Evolutionary conservation across 2,888 invertebrate genomes (phyloP).

Genomic region (Taenaris catops): DNA sequence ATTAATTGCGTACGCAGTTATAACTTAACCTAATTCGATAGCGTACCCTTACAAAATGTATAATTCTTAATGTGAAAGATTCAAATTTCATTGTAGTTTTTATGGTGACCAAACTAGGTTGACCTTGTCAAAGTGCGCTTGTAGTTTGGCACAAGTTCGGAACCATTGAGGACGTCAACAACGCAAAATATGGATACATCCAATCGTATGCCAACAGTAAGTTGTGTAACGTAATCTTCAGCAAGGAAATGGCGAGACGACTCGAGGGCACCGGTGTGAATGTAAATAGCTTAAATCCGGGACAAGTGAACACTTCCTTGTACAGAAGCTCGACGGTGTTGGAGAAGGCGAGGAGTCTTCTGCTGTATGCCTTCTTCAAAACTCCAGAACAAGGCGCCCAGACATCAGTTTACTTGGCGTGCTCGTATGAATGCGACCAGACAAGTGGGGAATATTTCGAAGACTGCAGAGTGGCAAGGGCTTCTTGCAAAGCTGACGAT

Average conservation of each 20-base stretch:
- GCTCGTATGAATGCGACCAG: conserved; percentile 86
- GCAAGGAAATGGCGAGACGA: conserved; percentile 62
- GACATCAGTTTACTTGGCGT: conserved; percentile 86
- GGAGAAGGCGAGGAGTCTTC: conserved; percentile 77
- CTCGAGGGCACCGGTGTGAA: conserved; percentile 80
- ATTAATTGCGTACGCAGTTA: too few species aligned
- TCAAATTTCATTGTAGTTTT: too few species aligned
- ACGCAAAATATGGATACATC: conserved; percentile 71
- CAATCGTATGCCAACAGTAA: conserved; percentile 68
- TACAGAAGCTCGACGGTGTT: conserved; percentile 80
- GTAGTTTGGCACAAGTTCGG: conserved; percentile 66
- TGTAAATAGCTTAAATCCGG: conserved; percentile 92
- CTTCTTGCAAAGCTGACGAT: conserved; percentile 82
- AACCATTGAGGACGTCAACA: conserved; percentile 46
- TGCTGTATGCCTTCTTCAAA: conserved; percentile 86
- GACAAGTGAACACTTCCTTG: conserved; percentile 89
- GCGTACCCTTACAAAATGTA: too few species aligned
- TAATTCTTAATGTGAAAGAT: too few species aligned
- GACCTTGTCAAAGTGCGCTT: too few species aligned
- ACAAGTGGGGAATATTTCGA: conserved; percentile 88
- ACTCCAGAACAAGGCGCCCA: conserved; percentile 89
- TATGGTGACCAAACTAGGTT: too few species aligned
- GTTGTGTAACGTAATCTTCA: conserved; percentile 65
- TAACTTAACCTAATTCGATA: too few species aligned
- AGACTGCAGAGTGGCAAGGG: conserved; percentile 84